These are phyloP conservation scores for Hydriomena furcata DNA, from an alignment of 2,888 invertebrate genomes.

Conservation along the genomic window DNA sequence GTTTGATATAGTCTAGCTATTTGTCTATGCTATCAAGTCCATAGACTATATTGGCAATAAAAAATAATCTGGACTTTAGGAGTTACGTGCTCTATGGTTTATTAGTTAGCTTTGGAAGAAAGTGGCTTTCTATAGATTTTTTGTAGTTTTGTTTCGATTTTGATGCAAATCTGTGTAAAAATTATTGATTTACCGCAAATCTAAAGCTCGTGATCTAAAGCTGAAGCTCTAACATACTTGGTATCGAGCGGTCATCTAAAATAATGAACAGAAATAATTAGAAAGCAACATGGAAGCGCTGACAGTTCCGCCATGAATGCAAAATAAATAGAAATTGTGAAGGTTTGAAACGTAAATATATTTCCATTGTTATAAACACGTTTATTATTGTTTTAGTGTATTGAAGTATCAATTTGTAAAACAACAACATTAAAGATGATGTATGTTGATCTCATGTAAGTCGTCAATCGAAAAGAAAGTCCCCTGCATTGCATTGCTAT, in stretches of 20 bases:
- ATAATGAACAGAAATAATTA: conserved; percentile 49
- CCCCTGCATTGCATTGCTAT: conserved; percentile 45
- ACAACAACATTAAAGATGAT: conserved; percentile 32
- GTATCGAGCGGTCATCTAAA: conserved; percentile 3
- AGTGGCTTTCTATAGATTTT: conserved; percentile 78
- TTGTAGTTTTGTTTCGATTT: conserved; percentile 43
- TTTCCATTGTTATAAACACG: conserved; percentile 42
- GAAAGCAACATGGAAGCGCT: conserved; percentile 84
- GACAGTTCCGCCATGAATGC: conserved; percentile 85
- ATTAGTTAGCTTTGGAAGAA: conserved; percentile 57
- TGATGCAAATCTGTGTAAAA: conserved; percentile 22
- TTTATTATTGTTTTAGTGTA: conserved; percentile 42
- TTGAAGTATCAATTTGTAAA: conserved; percentile 41
- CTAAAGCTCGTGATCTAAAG: not conserved
- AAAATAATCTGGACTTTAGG: not conserved
- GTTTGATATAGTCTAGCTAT: too few relatives aligned
- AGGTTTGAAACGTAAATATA: conserved; percentile 56
- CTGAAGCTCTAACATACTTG: not conserved
- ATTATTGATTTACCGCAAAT: conserved; percentile 9
- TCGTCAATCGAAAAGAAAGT: conserved; percentile 45
- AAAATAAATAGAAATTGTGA: conserved; percentile 83
- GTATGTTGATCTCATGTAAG: conserved; percentile 30
- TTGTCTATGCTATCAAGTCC: conserved; percentile 4
- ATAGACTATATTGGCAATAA: not conserved
- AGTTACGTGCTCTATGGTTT: conserved; percentile 17